Percentiles rank a stretch among this genome's conserved stretches.
Evolutionary conservation across 2,888 invertebrate species (phyloP).

Genomic region (Pseudeuparius sepicola): DNA sequence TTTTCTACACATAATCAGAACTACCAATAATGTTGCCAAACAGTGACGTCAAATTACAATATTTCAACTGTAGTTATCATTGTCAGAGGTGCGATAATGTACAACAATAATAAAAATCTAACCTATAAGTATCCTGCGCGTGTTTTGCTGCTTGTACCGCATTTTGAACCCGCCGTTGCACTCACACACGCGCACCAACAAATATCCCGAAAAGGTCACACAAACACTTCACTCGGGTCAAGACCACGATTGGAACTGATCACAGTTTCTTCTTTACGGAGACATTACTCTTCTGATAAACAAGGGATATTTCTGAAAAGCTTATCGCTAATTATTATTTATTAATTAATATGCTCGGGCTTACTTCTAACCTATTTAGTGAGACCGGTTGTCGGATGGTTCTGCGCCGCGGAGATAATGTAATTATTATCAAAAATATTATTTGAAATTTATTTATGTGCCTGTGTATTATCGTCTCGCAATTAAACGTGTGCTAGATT

Average conservation of each 20-base stretch:
- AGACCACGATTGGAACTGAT: slow-evolving; percentile 24
- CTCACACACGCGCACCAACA: slow-evolving; percentile 18
- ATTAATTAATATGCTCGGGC: slow-evolving; percentile 21
- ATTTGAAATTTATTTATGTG: no score
- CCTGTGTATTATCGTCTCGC: no score
- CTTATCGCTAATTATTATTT: slow-evolving; percentile 24
- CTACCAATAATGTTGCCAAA: no score
- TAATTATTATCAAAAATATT: slow-evolving; percentile 12
- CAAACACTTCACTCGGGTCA: slow-evolving; percentile 23
- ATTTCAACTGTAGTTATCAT: no score
- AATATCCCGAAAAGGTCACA: slow-evolving; percentile 22
- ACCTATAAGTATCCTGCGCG: slow-evolving; percentile 30
- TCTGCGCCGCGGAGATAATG: slow-evolving; percentile 4
- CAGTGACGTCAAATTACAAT: no score
- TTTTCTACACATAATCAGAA: no score
- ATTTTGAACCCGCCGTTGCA: slow-evolving; percentile 19
- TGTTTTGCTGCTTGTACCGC: slow-evolving; percentile 30
- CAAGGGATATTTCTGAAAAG: slow-evolving; percentile 27
- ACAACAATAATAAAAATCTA: no score
- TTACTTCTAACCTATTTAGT: slow-evolving; percentile 17
- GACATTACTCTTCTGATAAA: slow-evolving; percentile 25
- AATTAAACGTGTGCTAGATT: no score
- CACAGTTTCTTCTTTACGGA: slow-evolving; percentile 24
- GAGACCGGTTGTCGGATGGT: slow-evolving; percentile 11
- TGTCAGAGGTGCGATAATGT: no score